Percentiles rank a stretch among this genome's conserved stretches.
Evolutionary conservation across 2,888 invertebrate genomes (phyloP).

Genomic region (Clistopyga incitator): DNA sequence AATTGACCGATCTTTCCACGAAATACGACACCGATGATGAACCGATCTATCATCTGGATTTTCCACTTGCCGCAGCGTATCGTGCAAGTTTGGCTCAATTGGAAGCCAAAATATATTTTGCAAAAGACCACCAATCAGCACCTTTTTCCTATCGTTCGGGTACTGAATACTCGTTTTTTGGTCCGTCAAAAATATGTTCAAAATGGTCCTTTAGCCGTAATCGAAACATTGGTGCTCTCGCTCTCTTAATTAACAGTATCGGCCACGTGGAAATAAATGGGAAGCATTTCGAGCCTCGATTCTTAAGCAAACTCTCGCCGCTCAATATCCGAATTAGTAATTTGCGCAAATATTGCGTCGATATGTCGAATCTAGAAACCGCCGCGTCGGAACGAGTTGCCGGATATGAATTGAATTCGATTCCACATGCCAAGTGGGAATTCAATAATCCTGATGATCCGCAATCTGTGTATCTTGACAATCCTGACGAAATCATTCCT

Average conservation of each 20-base stretch:
- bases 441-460: background rate
- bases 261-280: conserved; percentile 2
- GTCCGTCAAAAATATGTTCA: background rate
- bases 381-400: conserved; percentile 16
- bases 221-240: background rate
- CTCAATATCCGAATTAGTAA: conserved; percentile 33
- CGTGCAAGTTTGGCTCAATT: conserved; percentile 38
- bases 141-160: background rate
- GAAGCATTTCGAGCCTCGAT: conserved; percentile 19
- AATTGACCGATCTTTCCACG: background rate
- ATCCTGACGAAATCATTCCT: conserved; percentile 34
- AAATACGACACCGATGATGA: background rate
- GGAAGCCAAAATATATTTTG: conserved; percentile 41
- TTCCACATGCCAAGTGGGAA: conserved; percentile 25
- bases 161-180: background rate
- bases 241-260: conserved; percentile 22
- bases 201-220: background rate
- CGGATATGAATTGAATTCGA: conserved; percentile 35
- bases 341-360: conserved; percentile 31
- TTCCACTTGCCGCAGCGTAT: conserved; percentile 24
- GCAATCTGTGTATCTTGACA: conserved; percentile 18
- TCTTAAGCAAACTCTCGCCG: conserved; percentile 10
- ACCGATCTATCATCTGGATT: background rate
- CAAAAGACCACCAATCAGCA: background rate
- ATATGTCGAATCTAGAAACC: conserved; percentile 30